Evolutionary conservation across 2,797 vertebrate genomes (phyloP), one percentile per base, ranked within the genome.

Genomic region (Pipistrellus kuhlii): DNA sequence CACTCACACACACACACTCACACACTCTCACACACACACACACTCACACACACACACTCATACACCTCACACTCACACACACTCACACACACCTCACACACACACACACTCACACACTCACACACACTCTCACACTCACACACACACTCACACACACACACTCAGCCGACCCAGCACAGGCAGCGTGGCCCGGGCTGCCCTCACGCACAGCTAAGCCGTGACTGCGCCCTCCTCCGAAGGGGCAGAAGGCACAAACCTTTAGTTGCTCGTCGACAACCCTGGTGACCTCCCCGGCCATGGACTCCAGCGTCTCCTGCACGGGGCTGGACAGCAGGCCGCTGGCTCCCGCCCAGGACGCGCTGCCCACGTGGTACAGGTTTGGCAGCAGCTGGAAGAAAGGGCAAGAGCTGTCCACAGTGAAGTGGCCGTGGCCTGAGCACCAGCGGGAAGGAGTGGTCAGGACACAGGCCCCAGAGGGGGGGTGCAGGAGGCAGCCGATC

Each of bases 231-330:
- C 57, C 83, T 53, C 27, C 46, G 9, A 80, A 78, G 59, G 2
- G 41, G 72, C 5, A 30, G 51, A 53, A 64, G 20, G 8, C 41
- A 97, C 96, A 46, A 94, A 99, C 99, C 99, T 99, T 99, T 64
- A 99, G 98, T 6, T 99, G 99, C 69, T 99, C 99, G 85, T 99
- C 99, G 93, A 99, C 99, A 68, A 99, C 99, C 53, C 98, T 98
- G 2, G 99, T 99, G 84, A 99, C 99, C 98, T 99, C 99, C 88
- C 99, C 99, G 15, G 99, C 99, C 99, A 99, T 99, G 9, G 99
- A 99, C 97, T 99, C 99, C 96, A 99, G 98, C 3, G 99, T 99
- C 94, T 99, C 99, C 97, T 99, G 99, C 97, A 99, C 99, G 48
- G 99, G 99, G 81, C 98, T 99, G 20, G 98, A 98, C 21, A 98